Evolutionary conservation across 64 coral and sea anemone genomes (phyloP), one percentile per base, ranked within the genome.

Genomic region (Orbicella faveolata): DNA sequence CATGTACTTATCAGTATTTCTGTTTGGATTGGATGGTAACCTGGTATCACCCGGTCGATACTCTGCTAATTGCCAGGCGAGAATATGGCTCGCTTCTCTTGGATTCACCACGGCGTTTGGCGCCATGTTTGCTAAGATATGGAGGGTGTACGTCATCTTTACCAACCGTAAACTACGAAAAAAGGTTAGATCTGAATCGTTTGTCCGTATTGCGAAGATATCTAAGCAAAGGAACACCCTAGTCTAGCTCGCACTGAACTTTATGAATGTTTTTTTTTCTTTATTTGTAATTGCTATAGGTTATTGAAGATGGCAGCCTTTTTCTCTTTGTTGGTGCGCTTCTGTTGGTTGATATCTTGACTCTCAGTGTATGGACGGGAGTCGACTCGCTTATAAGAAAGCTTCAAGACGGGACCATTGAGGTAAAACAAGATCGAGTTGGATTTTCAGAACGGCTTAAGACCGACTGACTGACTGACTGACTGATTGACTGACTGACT

Each of bases 61-160:
- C 17, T 73, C 89, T 61, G 61, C 23, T 3, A 81, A 88, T 65
- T 95, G 94, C 36, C 94, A 95, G 92, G 87, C 69, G 65, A 79
- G 92, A 84, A 89, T 93, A 81, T 93, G 92, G 92, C 39, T 93
- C 13, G 79, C 77, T 55, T 84, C 92, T 0, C 59, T 93, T 14
- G 92, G 92, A 8, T 93, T 93, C 44, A 93, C 92, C 0, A 64
- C 76, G 1, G 77, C 92, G 6, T 93, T 89, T 51, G 92, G 87
- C 23, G 92, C 92, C 41, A 93, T 93, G 92, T 93, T 93, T 66
- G 92, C 92, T 20, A 93, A 93, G 35, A 89, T 76, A 17, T 93
- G 92, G 92, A 89, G 92, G 68, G 92, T 93, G 8, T 93, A 93
- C 23, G 92, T 78, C 18, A 93, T 93, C 8, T 93, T 93, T 39